Evolutionary conservation across 2,888 invertebrate species (phyloP).

Genomic region (Agonopterix arenella): DNA sequence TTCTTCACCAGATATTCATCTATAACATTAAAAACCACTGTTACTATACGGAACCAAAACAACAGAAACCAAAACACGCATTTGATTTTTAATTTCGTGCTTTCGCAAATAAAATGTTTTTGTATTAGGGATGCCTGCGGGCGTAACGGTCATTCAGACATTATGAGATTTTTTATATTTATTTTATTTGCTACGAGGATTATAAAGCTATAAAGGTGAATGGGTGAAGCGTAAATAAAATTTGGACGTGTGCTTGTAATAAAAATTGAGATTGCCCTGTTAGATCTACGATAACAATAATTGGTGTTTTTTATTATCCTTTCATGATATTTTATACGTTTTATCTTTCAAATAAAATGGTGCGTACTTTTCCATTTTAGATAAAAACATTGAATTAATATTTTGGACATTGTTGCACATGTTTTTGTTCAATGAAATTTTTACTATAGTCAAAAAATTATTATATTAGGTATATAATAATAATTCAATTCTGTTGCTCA

Average conservation of each 20-base stretch:
- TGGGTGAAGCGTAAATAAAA: slow-evolving; percentile 17
- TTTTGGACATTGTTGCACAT: too few relatives aligned
- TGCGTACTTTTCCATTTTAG: too few relatives aligned
- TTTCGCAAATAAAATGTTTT: slow-evolving; percentile 11
- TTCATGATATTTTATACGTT: too few relatives aligned
- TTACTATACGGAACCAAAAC: neutral
- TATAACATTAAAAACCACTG: too few relatives aligned
- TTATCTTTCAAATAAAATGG: too few relatives aligned
- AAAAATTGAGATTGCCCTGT: slow-evolving; percentile 30
- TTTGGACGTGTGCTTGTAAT: slow-evolving; percentile 28
- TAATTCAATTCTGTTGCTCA: too few relatives aligned
- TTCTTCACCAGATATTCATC: too few relatives aligned
- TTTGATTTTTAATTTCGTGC: neutral
- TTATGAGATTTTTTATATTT: slow-evolving; percentile 37
- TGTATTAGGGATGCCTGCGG: slow-evolving; percentile 9
- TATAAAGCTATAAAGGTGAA: slow-evolving; percentile 50
- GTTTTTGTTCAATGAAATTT: too few relatives aligned
- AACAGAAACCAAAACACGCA: neutral
- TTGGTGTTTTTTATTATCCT: slow-evolving; percentile 1
- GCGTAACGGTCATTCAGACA: slow-evolving; percentile 12
- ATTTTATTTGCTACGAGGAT: slow-evolving; percentile 45
- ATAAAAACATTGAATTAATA: too few relatives aligned
- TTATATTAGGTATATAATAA: too few relatives aligned
- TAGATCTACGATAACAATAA: slow-evolving; percentile 4
- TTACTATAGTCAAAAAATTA: too few relatives aligned